Evolutionary conservation across 2,888 invertebrate genomes (phyloP).

Genomic region (Sturmia bella): DNA sequence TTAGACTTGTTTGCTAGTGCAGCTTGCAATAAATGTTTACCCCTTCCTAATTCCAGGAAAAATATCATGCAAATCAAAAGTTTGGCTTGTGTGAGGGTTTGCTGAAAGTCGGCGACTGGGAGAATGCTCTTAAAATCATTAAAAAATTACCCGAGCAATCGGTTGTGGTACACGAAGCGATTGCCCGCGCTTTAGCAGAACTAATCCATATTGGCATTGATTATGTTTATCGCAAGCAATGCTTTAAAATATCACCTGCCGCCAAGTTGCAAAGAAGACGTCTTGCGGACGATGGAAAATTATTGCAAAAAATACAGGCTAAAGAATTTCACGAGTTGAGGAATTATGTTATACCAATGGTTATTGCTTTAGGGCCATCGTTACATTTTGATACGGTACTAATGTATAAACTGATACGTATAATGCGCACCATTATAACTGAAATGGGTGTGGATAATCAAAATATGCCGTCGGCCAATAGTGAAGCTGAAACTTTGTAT

Average conservation of each 20-base stretch:
- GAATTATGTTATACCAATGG: conserved; percentile 91
- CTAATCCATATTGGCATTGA: conserved; percentile 93
- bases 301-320: conserved; percentile 82
- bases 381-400: conserved; percentile 93
- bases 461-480: conserved; percentile 77
- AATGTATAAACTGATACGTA: conserved; percentile 91
- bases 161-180: conserved; percentile 89
- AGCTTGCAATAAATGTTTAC: too few species aligned
- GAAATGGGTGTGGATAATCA: conserved; percentile 81
- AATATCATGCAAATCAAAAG: conserved; percentile 90
- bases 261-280: conserved; percentile 87
- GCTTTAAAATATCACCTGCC: conserved; percentile 83
- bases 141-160: conserved; percentile 91
- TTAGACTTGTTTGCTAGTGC: too few species aligned
- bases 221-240: conserved; percentile 91
- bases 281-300: conserved; percentile 81
- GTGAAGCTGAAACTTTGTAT: conserved; percentile 85
- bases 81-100: conserved; percentile 95
- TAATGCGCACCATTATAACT: conserved; percentile 81
- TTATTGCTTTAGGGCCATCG: conserved; percentile 92
- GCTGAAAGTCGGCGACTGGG: conserved; percentile 94
- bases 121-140: conserved; percentile 90
- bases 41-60: conserved; percentile 73
- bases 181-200: conserved; percentile 89
- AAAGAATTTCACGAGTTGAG: conserved; percentile 88